Evolutionary conservation across 2,888 invertebrate species (phyloP).

Genomic region (Rhingia rostrata): DNA sequence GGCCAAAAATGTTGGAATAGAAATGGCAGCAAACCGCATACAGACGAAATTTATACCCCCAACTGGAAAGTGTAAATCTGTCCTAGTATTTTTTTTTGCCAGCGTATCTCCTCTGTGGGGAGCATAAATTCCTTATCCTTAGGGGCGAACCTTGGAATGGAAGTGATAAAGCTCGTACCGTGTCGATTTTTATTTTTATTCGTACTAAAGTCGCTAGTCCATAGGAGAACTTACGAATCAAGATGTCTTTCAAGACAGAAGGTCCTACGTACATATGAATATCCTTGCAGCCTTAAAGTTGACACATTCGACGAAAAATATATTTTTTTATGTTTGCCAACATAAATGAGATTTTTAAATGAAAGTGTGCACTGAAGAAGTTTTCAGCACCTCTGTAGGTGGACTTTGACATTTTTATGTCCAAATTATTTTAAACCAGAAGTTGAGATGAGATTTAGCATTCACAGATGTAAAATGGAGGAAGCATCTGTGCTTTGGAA

Average conservation of each 20-base stretch:
- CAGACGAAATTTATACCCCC: slow-evolving; percentile 57
- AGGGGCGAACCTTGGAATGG: slow-evolving; percentile 6
- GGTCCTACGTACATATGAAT: not conserved
- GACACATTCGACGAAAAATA: slow-evolving; percentile 2
- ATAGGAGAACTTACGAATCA: slow-evolving; percentile 26
- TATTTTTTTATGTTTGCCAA: slow-evolving; percentile 51
- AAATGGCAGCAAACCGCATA: slow-evolving; percentile 44
- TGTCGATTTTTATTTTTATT: slow-evolving; percentile 31
- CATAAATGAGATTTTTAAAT: slow-evolving; percentile 55
- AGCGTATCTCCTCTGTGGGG: not conserved
- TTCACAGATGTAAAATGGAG: slow-evolving; percentile 3
- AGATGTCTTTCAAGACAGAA: slow-evolving; percentile 24
- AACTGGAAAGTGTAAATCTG: slow-evolving; percentile 68
- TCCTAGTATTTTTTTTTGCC: slow-evolving; percentile 17
- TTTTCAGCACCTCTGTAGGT: not conserved
- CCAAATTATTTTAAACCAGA: slow-evolving; percentile 9
- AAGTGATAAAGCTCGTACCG: slow-evolving; percentile 34
- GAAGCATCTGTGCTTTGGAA: slow-evolving; percentile 11
- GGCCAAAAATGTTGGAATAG: slow-evolving; percentile 58
- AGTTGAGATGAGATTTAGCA: slow-evolving; percentile 33
- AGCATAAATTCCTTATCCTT: slow-evolving; percentile 25
- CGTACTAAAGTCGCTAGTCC: slow-evolving; percentile 23
- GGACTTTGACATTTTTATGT: slow-evolving; percentile 37
- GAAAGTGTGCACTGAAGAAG: slow-evolving; percentile 23
- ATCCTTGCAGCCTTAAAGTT: not conserved